These are phyloP conservation scores for Peromyscus californicus DNA, from an alignment of 2,113 vertebrate genomes.

Conservation along the genomic window DNA sequence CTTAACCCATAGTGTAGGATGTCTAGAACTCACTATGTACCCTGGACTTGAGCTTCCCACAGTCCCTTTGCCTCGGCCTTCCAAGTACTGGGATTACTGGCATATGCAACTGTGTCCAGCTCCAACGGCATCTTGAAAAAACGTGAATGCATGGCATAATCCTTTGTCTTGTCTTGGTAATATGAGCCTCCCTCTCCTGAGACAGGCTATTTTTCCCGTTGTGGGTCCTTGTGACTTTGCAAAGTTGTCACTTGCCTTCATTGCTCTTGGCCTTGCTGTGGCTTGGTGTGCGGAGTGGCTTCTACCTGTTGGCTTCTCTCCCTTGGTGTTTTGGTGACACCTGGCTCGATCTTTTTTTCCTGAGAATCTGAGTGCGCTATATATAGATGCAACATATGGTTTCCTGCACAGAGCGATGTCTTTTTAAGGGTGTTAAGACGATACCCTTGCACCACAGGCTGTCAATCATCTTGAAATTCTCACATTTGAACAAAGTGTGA, in stretches of 20 bases:
- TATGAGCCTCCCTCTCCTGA: no score
- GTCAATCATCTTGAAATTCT: neutral
- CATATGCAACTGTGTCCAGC: neutral
- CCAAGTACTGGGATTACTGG: neutral
- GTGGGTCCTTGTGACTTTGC: neutral
- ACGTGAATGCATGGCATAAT: neutral
- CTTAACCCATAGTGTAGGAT: neutral
- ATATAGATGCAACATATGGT: neutral
- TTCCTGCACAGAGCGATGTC: neutral
- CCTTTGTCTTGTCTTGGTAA: neutral
- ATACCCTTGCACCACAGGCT: neutral
- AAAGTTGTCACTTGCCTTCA: neutral
- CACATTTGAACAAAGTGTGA: slow-evolving; percentile 7
- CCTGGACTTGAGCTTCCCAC: neutral
- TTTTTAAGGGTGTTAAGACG: neutral
- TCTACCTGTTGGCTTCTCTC: neutral
- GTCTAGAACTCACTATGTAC: neutral
- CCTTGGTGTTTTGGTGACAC: neutral
- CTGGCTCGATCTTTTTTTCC: neutral
- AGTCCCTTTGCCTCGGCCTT: neutral
- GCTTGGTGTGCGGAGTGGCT: neutral
- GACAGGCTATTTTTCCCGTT: neutral
- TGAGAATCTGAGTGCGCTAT: neutral
- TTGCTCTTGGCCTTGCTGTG: neutral
- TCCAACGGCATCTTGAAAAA: neutral